Conservation (phyloP, 1,140 invertebrate species). For the Pachyrhynchus sulphureomaculatus region DNA sequence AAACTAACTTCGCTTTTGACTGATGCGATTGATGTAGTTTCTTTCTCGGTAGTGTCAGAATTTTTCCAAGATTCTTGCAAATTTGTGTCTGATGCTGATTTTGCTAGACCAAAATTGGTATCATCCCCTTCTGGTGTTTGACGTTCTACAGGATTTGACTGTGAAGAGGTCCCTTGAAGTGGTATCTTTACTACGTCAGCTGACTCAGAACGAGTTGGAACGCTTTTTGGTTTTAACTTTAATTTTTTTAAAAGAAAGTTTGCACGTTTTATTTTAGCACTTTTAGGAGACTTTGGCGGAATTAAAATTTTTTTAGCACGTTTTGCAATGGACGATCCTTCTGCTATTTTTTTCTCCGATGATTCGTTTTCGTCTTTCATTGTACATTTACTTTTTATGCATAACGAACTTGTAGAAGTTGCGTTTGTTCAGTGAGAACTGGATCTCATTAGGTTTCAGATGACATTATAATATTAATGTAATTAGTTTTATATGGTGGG, state of each 20-base stretch:
- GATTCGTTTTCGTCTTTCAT: conserved; percentile 38
- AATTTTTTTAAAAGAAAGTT: conserved; percentile 40
- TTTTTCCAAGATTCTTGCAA: conserved; percentile 43
- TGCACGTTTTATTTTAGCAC: conserved; percentile 30
- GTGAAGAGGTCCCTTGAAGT: conserved; percentile 14
- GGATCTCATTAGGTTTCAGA: conserved; percentile 3
- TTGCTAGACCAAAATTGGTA: conserved; percentile 37
- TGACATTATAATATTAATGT: conserved; percentile 9
- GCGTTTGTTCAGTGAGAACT: conserved; percentile 16
- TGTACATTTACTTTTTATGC: conserved; percentile 34
- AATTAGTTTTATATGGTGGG: conserved; percentile 10
- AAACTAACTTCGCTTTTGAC: conserved; percentile 33
- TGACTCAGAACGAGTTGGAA: conserved; percentile 18
- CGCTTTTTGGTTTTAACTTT: conserved; percentile 32
- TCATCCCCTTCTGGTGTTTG: conserved; percentile 40
- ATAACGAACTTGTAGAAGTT: conserved; percentile 31
- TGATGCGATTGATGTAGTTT: conserved; percentile 7
- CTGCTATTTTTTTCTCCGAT: conserved; percentile 17
- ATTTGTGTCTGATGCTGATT: conserved; percentile 45
- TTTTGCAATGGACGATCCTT: conserved; percentile 17
- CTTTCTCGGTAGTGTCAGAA: conserved; percentile 35
- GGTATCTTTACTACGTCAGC: conserved; percentile 25
- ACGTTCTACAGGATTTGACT: conserved; percentile 25
- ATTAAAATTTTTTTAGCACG: conserved; percentile 34
- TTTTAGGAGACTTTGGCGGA: conserved; percentile 33